Percentiles rank a stretch among this genome's conserved stretches.
phyloP scores from a whole-genome alignment of 2,797 vertebrate genomes.

The Caiman crocodilus region DNA sequence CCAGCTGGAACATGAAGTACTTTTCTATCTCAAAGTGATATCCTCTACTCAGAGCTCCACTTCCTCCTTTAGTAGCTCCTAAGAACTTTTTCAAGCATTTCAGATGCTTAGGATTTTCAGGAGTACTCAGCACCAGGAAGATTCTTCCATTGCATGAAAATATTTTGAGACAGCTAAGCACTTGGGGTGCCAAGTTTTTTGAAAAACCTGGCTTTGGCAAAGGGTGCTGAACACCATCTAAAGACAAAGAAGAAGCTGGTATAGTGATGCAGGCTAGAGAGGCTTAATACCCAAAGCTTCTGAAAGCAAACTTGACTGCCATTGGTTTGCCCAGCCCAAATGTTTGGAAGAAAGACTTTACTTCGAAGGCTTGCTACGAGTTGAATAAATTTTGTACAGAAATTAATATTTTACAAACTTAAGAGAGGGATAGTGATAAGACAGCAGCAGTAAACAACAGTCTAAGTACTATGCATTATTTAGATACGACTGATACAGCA shows the following conservation, averaged over 20 bases:
- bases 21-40: background rate
- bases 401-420: background rate
- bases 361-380: conserved; percentile 32
- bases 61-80: background rate
- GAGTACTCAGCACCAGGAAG: conserved; percentile 44
- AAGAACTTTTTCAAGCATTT: background rate
- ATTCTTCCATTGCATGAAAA: conserved; percentile 39
- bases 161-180: conserved; percentile 45
- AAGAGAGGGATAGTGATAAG: background rate
- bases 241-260: conserved; percentile 68
- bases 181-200: conserved; percentile 48
- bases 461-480: background rate
- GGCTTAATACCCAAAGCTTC: conserved; percentile 54
- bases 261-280: conserved; percentile 30
- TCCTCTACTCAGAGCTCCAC: background rate
- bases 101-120: conserved; percentile 36
- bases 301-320: conserved; percentile 27
- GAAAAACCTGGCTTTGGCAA: conserved; percentile 50
- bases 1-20: background rate
- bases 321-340: conserved; percentile 11
- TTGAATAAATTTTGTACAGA: background rate
- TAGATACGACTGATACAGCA: background rate
- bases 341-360: conserved; percentile 38
- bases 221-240: background rate
- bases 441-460: background rate